Evolutionary conservation across 2,888 invertebrate species (phyloP), one percentile per base, ranked within the genome.

Genomic region (Ormyrus labotus): DNA sequence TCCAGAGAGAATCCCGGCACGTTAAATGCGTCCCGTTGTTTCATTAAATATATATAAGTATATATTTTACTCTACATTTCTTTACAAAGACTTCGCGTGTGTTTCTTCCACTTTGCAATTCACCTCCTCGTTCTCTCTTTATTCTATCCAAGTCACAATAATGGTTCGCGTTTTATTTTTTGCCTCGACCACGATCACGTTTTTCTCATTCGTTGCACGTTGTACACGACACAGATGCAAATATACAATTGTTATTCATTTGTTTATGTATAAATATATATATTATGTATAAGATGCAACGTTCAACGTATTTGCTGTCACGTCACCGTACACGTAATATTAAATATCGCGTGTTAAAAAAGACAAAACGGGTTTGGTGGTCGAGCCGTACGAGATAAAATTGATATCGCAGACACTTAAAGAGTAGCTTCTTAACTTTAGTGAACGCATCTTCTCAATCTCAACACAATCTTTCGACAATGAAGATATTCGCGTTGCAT

Each of bases 1-100:
- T 86, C 84, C 84, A 85, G 84, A 85, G 85, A 80, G 80, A 80
- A 79, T 79, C 60, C 80, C 80, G 82, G 82, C 80, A 81, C 83
- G 81, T 80, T 78, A 57, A 58, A 80, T 72, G 78, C 75, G 75
- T 75, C 74, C 82, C 80, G 68, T 53, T 73, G 47, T 80, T 82
- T 80, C 63, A 60, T 73, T 78, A 71, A 78, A 78, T 79, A 82
- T 76, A 80, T 63, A 77, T 69, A 51, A 53, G 11, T 78, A 63
- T 78, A 68, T 70, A 78, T 47, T 13, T 67, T 69, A 50, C 69
- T 70, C 73, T 81, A 77, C 55, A 73, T 65, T 77, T 71, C 50
- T 75, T 77, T 77, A 72, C 61, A 81, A 72, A 81, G 67, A 72
- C 34, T 70, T 71, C n/a, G 34, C 78, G 78, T 67, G 70, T 65